Evolutionary conservation across 2,888 invertebrate genomes (phyloP).

Genomic region (Anticlea derivata): DNA sequence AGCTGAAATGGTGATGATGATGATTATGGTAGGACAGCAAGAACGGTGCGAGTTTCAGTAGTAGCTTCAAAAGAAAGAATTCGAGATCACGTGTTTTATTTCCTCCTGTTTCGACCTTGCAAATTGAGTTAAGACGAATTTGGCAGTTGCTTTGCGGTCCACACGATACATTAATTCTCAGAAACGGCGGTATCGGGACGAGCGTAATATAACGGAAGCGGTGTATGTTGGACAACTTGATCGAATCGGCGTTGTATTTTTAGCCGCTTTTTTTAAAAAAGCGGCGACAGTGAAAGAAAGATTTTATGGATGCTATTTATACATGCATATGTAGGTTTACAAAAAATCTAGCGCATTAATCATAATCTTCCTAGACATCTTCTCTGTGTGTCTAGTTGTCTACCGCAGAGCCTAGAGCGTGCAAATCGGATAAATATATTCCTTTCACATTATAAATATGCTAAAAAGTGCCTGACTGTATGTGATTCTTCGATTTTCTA

Average conservation of each 20-base stretch:
- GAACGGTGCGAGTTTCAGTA: conserved; percentile 12
- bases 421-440: conserved; percentile 61
- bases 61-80: conserved; percentile 21
- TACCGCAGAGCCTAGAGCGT: conserved; percentile 41
- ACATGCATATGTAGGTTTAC: neutral
- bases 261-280: too few relatives aligned
- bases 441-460: conserved; percentile 20
- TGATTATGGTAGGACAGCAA: too few relatives aligned
- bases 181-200: neutral
- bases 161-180: conserved; percentile 3
- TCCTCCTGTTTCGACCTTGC: conserved; percentile 46
- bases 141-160: conserved; percentile 25
- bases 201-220: too few relatives aligned
- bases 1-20: too few relatives aligned
- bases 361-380: conserved; percentile 23
- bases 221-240: too few relatives aligned
- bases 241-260: too few relatives aligned
- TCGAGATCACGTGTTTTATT: conserved; percentile 34
- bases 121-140: conserved; percentile 46
- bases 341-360: conserved; percentile 15
- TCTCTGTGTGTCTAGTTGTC: conserved; percentile 16
- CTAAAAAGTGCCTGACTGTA: conserved; percentile 2
- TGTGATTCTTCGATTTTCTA: neutral
- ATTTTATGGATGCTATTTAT: too few relatives aligned
- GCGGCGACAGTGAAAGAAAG: too few relatives aligned